Base-by-base conservation (phyloP, 92 coral and sea anemone species). In the Scolanthus callimorphus region DNA sequence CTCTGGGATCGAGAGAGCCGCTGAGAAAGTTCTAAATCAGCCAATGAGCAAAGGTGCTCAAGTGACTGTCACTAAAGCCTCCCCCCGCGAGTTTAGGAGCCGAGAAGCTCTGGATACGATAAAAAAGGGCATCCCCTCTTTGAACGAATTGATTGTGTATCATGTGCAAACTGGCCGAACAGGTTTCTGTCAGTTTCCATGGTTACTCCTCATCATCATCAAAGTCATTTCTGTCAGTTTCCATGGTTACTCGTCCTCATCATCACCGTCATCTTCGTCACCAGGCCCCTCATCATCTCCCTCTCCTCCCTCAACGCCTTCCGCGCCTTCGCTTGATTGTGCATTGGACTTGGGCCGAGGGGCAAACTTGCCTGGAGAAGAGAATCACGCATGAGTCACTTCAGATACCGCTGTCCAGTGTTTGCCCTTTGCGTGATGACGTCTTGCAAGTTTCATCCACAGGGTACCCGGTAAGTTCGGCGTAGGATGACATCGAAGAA, bases 271-370 rank as follows among this genome's bases (percentile, higher is more conserved):
- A n/a, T 60, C 78, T 11, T 72, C 85, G 55, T 65, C 74, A 20
- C 73, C 77, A 81, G 51, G 76, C 52, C 39, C 79, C 2, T 59
- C 59, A 8, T 49, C 77, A 26, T 51, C 59, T 11, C 52, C 67
- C 13, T 66, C 95, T 53, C 63, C 95, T 54, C 60, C 95, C 53
- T 68, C 95, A 76, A 67, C 81, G 52, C 62, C 79, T 23, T 29
- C 62, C 47, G 70, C 53, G 61, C 23, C 65, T 2, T 27, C 65
- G 38, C 50, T 69, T 12, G 66, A 30, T 54, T 69, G 73, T 47
- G 71, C 39, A 8, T 54, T 62, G 9, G 85, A 78, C 77, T 65
- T 81, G 51, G 89, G 71, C 25, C 89, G 76, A 43, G 89, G 75
- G 2, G 83, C 74, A 11, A 69, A 26, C 43, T 70, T 77, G 20